Percentiles rank a stretch among this genome's conserved stretches.
phyloP scores from a whole-genome alignment of 1,140 invertebrate genomes.

The Sogatella furcifera region DNA sequence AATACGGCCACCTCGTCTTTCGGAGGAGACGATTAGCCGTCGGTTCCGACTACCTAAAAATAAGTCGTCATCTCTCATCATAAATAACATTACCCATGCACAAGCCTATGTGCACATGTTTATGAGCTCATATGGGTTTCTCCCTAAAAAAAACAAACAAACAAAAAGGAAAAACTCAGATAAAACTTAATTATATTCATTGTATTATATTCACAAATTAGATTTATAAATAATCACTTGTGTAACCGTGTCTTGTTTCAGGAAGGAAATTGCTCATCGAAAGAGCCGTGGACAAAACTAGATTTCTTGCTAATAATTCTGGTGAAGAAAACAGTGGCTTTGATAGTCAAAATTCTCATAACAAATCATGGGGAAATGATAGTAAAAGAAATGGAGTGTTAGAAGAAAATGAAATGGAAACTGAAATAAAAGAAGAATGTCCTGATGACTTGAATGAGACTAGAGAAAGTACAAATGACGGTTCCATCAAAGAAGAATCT shows the following conservation, averaged over 20 bases:
- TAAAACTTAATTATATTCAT: too few relatives aligned
- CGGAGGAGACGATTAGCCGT: too few relatives aligned
- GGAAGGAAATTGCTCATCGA: constrained; percentile 8
- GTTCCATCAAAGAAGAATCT: neutral
- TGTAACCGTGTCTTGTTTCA: neutral
- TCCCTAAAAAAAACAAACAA: too few relatives aligned
- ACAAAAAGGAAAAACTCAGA: too few relatives aligned
- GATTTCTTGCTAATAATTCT: neutral
- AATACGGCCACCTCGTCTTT: too few relatives aligned
- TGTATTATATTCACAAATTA: too few relatives aligned
- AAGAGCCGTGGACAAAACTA: constrained; percentile 5
- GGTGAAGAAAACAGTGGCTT: neutral
- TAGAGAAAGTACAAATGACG: neutral
- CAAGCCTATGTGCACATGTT: too few relatives aligned
- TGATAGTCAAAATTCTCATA: neutral
- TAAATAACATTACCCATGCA: too few relatives aligned
- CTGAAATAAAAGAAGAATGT: constrained; percentile 8
- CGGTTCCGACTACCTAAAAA: too few relatives aligned
- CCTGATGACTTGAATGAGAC: neutral
- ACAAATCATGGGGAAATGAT: neutral
- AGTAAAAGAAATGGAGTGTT: neutral
- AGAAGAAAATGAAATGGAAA: neutral
- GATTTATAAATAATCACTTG: too few relatives aligned
- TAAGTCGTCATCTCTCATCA: too few relatives aligned
- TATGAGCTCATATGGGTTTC: too few relatives aligned